These are phyloP conservation scores for Cantharis rustica DNA, from an alignment of 2,888 invertebrate species.

Conservation along the genomic window DNA sequence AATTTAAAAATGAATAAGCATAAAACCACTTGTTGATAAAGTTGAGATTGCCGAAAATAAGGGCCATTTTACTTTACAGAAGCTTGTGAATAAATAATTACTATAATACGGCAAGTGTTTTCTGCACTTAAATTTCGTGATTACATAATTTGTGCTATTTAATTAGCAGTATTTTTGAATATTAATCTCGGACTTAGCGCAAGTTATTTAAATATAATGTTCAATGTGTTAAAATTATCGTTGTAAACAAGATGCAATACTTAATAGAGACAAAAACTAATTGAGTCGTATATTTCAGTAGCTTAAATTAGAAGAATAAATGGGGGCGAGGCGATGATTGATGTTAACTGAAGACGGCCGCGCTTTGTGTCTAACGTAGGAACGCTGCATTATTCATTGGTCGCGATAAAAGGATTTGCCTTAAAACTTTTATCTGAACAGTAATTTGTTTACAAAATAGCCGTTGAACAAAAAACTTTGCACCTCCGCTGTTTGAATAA, in stretches of 20 bases:
- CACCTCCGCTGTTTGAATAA: slow-evolving; percentile 54
- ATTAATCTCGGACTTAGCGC: background rate
- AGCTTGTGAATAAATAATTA: background rate
- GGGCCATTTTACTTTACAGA: background rate
- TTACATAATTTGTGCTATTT: background rate
- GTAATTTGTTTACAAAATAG: slow-evolving; percentile 58
- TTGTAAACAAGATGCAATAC: slow-evolving; percentile 2
- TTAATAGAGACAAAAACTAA: slow-evolving; percentile 44
- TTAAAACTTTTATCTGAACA: slow-evolving; percentile 56
- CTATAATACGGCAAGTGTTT: background rate
- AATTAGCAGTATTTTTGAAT: background rate
- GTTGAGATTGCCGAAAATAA: slow-evolving; percentile 28
- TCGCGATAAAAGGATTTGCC: slow-evolving; percentile 55
- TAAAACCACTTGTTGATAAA: slow-evolving; percentile 50
- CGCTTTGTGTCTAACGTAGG: slow-evolving; percentile 38
- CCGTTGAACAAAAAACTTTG: slow-evolving; percentile 51
- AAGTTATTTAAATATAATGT: background rate
- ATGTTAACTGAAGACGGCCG: slow-evolving; percentile 31
- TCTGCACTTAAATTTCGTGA: background rate
- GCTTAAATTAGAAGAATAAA: slow-evolving; percentile 47
- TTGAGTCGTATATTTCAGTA: slow-evolving; percentile 47
- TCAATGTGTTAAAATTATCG: slow-evolving; percentile 1
- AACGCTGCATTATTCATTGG: slow-evolving; percentile 55
- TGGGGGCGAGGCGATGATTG: slow-evolving; percentile 41
- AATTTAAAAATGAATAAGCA: slow-evolving; percentile 37